A percentile compares a stretch with the other conserved stretches of the same genome.
These are phyloP conservation scores for Lissonota sp. DNA, from an alignment of 2,888 invertebrate genomes.

Conservation along the genomic window DNA sequence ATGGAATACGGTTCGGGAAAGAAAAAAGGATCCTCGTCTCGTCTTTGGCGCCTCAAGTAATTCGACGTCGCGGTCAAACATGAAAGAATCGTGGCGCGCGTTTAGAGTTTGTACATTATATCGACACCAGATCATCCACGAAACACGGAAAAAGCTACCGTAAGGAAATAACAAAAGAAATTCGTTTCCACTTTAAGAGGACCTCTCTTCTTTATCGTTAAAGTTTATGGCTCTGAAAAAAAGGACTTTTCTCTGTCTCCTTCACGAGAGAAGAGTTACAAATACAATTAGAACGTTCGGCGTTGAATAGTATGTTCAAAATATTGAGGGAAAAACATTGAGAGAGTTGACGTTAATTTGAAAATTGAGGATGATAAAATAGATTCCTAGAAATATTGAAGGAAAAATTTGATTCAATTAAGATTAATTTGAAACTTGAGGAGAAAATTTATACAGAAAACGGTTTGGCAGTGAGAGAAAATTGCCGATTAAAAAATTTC, in stretches of 20 bases:
- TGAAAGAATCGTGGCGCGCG: slow-evolving; percentile 26
- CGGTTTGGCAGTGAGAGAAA: too few species aligned
- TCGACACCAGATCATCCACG: slow-evolving; percentile 41
- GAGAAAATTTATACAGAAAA: too few species aligned
- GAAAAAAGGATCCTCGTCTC: slow-evolving; percentile 12
- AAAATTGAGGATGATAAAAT: not conserved
- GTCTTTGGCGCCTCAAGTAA: slow-evolving; percentile 1
- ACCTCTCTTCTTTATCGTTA: slow-evolving; percentile 35
- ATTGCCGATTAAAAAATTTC: too few species aligned
- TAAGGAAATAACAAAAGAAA: not conserved
- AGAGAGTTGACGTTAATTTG: not conserved
- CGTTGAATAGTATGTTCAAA: not conserved
- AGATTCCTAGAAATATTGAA: not conserved
- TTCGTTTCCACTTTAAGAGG: slow-evolving; percentile 19
- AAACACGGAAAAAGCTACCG: slow-evolving; percentile 38
- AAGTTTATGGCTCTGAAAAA: not conserved
- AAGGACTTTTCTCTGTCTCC: too few species aligned
- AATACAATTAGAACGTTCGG: too few species aligned
- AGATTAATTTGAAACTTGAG: too few species aligned
- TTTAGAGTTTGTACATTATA: not conserved
- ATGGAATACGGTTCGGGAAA: slow-evolving; percentile 23
- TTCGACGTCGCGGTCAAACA: slow-evolving; percentile 33
- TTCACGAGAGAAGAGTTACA: too few species aligned
- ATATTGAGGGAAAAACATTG: not conserved
- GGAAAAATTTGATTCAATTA: too few species aligned